Evolutionary conservation across 2,113 vertebrate genomes (phyloP).

Genomic region (Nanorana parkeri): DNA sequence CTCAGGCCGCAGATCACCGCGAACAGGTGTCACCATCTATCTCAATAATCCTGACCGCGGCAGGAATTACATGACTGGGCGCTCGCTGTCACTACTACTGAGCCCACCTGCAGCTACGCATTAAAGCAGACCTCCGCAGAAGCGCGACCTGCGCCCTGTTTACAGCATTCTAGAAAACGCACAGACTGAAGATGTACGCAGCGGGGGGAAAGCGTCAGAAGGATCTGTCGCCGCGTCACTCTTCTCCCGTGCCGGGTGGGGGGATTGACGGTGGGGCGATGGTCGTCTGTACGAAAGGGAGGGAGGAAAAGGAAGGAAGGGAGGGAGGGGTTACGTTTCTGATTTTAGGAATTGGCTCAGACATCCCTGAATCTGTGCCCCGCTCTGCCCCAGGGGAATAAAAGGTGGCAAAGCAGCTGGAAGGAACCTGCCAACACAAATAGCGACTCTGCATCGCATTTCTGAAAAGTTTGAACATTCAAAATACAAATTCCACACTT

Average conservation of each 20-base stretch:
- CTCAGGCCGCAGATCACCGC: background rate
- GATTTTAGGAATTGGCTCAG: conserved; percentile 48
- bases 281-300: background rate
- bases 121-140: background rate
- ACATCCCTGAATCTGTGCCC: conserved; percentile 20
- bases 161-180: background rate
- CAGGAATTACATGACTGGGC: conserved; percentile 2
- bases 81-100: background rate
- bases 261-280: background rate
- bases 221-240: background rate
- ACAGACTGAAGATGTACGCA: background rate
- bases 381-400: conserved; percentile 30
- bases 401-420: conserved; percentile 46
- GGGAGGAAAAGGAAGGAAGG: background rate
- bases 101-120: background rate
- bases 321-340: background rate
- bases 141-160: background rate
- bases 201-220: background rate
- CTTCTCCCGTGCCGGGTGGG: background rate
- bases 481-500: conserved; percentile 51
- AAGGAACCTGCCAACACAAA: conserved; percentile 44
- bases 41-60: conserved; percentile 21
- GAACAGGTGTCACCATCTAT: conserved; percentile 24
- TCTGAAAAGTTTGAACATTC: conserved; percentile 54
- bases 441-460: conserved; percentile 23